Percentiles rank a stretch among this genome's conserved stretches.
These are phyloP conservation scores for Poecilia wingei DNA, from an alignment of 2,797 vertebrate species.

Conservation along the genomic window DNA sequence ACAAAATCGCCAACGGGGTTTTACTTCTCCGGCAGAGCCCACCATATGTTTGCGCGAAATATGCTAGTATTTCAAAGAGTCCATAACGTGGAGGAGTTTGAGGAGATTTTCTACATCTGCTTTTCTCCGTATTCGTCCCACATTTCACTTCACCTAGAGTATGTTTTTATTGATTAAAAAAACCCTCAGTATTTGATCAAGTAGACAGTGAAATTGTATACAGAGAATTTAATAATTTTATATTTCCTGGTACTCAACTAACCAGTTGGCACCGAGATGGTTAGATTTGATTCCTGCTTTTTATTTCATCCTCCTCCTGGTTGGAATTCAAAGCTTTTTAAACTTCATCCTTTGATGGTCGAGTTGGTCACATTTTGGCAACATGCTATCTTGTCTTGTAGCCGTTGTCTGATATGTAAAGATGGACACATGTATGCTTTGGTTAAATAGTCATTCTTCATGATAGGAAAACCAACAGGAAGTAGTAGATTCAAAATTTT, in stretches of 20 bases:
- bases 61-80: background rate
- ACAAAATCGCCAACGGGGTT: background rate
- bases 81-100: background rate
- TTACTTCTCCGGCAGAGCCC: background rate
- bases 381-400: background rate
- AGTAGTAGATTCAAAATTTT: background rate
- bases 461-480: background rate
- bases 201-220: background rate
- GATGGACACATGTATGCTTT: background rate
- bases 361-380: background rate
- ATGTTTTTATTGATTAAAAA: background rate
- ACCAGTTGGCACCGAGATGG: background rate
- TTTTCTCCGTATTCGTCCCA: background rate
- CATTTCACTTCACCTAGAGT: background rate
- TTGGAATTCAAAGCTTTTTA: background rate
- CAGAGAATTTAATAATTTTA: background rate
- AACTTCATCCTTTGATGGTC: background rate
- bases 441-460: background rate
- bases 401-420: background rate
- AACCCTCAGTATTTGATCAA: background rate
- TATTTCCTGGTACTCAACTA: background rate
- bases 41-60: background rate
- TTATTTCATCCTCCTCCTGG: background rate
- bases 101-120: background rate
- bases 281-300: background rate